phyloP scores from a whole-genome alignment of 2,113 vertebrate genomes.

The Oplegnathus fasciatus region DNA sequence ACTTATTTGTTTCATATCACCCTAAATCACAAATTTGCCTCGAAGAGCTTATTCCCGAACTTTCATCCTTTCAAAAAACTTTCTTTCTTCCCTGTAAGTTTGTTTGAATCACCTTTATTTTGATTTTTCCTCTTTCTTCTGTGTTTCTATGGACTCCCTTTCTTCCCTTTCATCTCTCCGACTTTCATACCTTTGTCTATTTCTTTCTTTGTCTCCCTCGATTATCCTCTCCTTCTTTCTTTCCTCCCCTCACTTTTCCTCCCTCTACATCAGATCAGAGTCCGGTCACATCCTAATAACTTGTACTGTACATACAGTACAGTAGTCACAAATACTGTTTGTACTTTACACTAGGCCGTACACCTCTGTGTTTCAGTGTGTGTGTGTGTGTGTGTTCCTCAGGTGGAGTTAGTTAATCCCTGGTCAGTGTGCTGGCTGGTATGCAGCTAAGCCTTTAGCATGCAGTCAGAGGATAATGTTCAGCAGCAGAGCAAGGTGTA shows the following conservation, averaged over 20 bases:
- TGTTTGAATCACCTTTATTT: no score
- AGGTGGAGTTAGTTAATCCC: conserved; percentile 63
- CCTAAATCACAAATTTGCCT: no score
- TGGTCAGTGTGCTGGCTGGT: conserved; percentile 65
- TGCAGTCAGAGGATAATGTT: conserved; percentile 57
- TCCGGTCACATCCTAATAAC: not conserved
- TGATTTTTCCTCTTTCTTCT: no score
- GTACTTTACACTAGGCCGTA: conserved; percentile 4
- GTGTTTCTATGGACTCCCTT: no score
- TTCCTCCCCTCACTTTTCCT: not conserved
- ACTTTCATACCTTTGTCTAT: no score
- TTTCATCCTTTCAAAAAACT: no score
- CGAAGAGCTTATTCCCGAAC: no score
- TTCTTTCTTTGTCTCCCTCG: not conserved
- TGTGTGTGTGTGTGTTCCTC: conserved; percentile 34
- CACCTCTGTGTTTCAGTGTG: not conserved
- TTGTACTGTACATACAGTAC: conserved; percentile 22
- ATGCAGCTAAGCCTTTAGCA: conserved; percentile 72
- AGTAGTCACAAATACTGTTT: conserved; percentile 27
- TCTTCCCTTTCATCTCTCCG: no score
- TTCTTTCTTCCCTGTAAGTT: no score
- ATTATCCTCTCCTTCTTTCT: no score
- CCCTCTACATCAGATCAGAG: conserved; percentile 5
- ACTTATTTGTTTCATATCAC: not conserved
- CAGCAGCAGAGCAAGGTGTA: conserved; percentile 27